Percentiles rank a stretch among this genome's conserved stretches.
These are phyloP conservation scores for Seira sanloemensis DNA, from an alignment of 2,888 invertebrate species.

Conservation along the genomic window DNA sequence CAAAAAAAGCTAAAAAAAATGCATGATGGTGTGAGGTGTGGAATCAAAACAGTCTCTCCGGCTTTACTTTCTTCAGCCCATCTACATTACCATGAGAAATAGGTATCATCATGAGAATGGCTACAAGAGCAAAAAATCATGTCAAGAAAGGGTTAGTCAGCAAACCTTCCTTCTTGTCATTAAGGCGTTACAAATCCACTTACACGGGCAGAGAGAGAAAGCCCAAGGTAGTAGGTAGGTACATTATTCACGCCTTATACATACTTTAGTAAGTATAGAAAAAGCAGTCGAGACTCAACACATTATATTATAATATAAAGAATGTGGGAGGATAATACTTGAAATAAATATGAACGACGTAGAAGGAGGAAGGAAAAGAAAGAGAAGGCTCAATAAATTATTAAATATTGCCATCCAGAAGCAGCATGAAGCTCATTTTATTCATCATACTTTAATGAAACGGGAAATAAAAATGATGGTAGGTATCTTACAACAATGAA, in stretches of 20 bases:
- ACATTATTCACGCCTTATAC: background rate
- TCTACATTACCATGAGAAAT: too few relatives aligned
- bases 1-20: background rate
- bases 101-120: slow-evolving; percentile 9
- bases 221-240: background rate
- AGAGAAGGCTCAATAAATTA: slow-evolving; percentile 41
- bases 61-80: too few relatives aligned
- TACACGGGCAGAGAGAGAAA: background rate
- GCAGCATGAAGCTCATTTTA: slow-evolving; percentile 32
- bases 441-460: too few relatives aligned
- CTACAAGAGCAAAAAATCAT: background rate
- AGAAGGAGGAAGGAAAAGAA: slow-evolving; percentile 17
- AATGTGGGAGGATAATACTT: slow-evolving; percentile 37
- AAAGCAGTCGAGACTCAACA: too few relatives aligned
- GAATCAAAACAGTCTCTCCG: too few relatives aligned
- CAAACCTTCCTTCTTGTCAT: slow-evolving; percentile 42
- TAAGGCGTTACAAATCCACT: slow-evolving; percentile 55
- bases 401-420: slow-evolving; percentile 46
- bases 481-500: background rate
- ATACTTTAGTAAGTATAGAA: background rate
- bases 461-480: background rate
- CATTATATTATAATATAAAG: too few relatives aligned
- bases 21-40: background rate
- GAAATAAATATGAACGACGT: background rate
- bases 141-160: slow-evolving; percentile 29